These are phyloP conservation scores for Falco peregrinus DNA, from an alignment of 2,797 vertebrate species.

Conservation along the genomic window DNA sequence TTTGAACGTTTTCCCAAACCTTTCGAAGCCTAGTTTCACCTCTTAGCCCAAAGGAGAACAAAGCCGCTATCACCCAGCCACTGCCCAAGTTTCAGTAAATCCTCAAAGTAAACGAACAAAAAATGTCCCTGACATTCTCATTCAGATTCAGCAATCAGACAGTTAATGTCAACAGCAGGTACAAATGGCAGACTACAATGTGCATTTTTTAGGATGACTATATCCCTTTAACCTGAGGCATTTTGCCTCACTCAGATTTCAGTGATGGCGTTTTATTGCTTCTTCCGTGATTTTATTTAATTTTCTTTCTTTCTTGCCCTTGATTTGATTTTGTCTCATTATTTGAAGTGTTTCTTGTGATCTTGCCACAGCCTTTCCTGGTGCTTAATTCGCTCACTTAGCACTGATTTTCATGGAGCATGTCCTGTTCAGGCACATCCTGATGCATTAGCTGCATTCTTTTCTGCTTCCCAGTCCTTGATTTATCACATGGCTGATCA, in stretches of 20 bases:
- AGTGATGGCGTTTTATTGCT: constrained; percentile 19
- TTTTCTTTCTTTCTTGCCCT: constrained; percentile 29
- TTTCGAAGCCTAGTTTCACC: not conserved
- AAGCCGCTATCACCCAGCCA: fast-evolving
- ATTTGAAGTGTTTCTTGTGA: constrained; percentile 40
- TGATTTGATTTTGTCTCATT: constrained; percentile 61
- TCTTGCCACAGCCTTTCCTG: constrained; percentile 38
- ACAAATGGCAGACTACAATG: not conserved
- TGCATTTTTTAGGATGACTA: not conserved
- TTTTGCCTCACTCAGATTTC: constrained; percentile 15
- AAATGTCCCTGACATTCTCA: not conserved
- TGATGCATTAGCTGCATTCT: constrained; percentile 28
- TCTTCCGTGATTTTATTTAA: constrained; percentile 35
- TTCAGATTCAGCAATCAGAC: not conserved
- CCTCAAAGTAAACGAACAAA: not conserved
- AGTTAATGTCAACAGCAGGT: not conserved
- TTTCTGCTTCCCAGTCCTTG: constrained; percentile 11
- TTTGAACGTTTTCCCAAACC: not conserved
- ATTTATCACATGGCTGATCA: constrained; percentile 13
- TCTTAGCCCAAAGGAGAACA: not conserved
- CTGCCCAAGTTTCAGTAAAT: not conserved
- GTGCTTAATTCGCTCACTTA: constrained; percentile 51
- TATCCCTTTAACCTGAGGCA: not conserved
- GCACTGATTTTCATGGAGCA: constrained; percentile 44
- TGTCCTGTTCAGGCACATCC: not conserved